These are phyloP conservation scores for Lepidocyrtoides sp. DNA, from an alignment of 2,888 invertebrate genomes.

Conservation along the genomic window DNA sequence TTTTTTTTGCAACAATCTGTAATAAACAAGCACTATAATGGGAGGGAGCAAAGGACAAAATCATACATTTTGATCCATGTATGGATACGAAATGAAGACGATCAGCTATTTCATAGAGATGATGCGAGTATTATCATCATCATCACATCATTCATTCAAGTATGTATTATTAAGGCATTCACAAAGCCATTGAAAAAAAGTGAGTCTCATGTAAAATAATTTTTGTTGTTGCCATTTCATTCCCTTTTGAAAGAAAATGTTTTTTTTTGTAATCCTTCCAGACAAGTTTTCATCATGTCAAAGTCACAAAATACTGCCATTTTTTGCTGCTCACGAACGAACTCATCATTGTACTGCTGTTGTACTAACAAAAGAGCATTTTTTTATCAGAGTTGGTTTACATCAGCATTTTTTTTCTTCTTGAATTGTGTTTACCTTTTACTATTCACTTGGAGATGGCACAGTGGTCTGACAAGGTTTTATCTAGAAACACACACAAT, in stretches of 20 bases:
- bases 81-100: no score
- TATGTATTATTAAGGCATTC: background rate
- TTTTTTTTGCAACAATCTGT: no score
- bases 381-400: background rate
- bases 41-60: background rate
- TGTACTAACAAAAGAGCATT: background rate
- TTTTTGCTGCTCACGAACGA: background rate
- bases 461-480: background rate
- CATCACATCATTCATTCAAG: background rate
- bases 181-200: background rate
- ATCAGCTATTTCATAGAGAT: no score
- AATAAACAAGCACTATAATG: no score
- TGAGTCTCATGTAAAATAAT: constrained; percentile 18
- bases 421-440: background rate
- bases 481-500: background rate
- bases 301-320: background rate
- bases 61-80: background rate
- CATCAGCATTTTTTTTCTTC: background rate
- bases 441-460: background rate
- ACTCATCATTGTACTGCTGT: background rate
- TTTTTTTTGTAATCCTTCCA: background rate
- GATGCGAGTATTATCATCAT: background rate
- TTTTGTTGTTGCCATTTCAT: background rate
- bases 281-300: constrained; percentile 33
- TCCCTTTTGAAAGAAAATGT: background rate